phyloP scores from a whole-genome alignment of 1,140 invertebrate genomes.

The Palaemon carinicauda region DNA sequence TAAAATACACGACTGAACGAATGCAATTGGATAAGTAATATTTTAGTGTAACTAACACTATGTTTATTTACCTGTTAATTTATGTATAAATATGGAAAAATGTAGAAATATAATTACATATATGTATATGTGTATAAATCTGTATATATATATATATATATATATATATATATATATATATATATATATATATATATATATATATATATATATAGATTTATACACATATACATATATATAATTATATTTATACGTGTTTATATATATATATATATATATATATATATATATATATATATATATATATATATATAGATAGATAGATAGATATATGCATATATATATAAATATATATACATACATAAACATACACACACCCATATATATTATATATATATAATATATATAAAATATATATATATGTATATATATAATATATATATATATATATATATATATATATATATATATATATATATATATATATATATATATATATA shows the following conservation, averaged over 20 bases:
- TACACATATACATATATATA: neutral
- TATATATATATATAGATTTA: neutral
- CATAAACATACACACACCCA: too few species aligned
- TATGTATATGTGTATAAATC: neutral
- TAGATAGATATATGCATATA: neutral
- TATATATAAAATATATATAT: too few species aligned
- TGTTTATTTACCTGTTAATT: too few species aligned
- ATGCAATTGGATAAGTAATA: too few species aligned
- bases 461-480: too few species aligned
- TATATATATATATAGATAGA: neutral
- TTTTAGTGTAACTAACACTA: too few species aligned
- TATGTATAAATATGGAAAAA: too few species aligned
- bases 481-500: too few species aligned
- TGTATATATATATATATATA: neutral
- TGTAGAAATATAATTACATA: neutral
- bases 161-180: neutral
- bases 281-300: slow-evolving; percentile 17
- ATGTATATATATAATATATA: too few species aligned
- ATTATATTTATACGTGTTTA: neutral
- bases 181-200: slow-evolving; percentile 2
- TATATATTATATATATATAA: too few species aligned
- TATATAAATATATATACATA: neutral
- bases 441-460: too few species aligned
- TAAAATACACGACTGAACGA: too few species aligned
- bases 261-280: neutral